Base-by-base conservation (phyloP, 2,113 vertebrate genomes). In the Galemys pyrenaicus region DNA sequence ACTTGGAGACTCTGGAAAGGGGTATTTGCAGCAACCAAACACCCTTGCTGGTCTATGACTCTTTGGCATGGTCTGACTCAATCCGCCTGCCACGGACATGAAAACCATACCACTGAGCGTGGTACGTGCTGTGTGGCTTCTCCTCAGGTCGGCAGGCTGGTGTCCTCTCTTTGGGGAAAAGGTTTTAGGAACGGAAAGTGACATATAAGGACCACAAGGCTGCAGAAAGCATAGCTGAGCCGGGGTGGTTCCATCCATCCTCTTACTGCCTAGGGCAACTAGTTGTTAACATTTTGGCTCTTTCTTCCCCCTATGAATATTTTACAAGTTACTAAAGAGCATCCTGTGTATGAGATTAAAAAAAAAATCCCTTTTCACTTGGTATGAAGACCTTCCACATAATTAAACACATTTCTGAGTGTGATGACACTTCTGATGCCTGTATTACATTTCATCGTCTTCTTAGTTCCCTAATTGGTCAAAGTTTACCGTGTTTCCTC, bases 1-100 rank as follows among this genome's bases (percentile, higher is more conserved):
- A 17, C 39, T 17, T 11, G 37, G 28, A 68, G 74, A 28, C 46
- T 81, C 39, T 30, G 22, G 22, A 86, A 54, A 24, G 4, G 4
- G 28, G 26, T 1, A 8, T 26, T 39, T 16, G 20, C 0, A 54
- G n/a, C 15, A n/a, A n/a, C 56, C 0, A 0, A 64, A 9, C 0
- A 19, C 8, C 17, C 37, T 75, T 19, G 9, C 5, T 39, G 79
- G 73, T 5, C 11, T 15, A 22, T 37, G 80, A 41, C 49, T 51
- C 17, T 65, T 46, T 32, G 0, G 0, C 0, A 0, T 15, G 26
- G 17, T 49, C 6, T 2, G 15, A 35, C 65, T 64, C 28, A 6
- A 67, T 67, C n/a, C 32, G 35, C 11, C 32, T 3, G 60, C n/a
- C 6, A 10, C 3, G 56, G 51, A 67, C 35, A 79, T 30, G 58